phyloP scores from a whole-genome alignment of 2,113 vertebrate species.

The Ictidomys tridecemlineatus region DNA sequence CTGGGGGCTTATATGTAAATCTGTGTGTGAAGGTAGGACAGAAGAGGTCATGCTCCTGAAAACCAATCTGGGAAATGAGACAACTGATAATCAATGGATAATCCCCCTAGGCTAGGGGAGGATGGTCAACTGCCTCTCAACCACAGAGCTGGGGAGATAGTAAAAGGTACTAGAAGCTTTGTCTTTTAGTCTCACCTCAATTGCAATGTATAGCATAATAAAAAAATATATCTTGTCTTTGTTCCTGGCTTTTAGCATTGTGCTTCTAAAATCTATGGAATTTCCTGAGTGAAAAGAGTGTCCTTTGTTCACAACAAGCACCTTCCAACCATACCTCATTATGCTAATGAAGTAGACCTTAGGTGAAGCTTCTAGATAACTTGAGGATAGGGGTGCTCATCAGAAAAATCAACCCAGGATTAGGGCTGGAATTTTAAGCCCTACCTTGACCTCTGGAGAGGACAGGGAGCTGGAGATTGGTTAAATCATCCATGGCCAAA shows the following conservation, averaged over 20 bases:
- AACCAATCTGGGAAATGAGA: not conserved
- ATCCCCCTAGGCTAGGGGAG: not conserved
- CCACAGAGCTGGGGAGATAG: not conserved
- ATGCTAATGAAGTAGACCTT: not conserved
- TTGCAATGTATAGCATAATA: not conserved
- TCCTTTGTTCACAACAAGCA: not conserved
- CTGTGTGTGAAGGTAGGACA: not conserved
- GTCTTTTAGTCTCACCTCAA: not conserved
- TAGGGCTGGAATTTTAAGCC: conserved; percentile 1
- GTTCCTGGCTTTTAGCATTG: not conserved
- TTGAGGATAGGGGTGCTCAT: not conserved
- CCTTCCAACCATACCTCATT: not conserved
- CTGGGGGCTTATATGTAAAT: accelerated
- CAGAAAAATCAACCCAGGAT: conserved; percentile 49
- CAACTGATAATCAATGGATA: not conserved
- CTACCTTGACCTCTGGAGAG: not conserved
- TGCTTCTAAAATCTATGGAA: conserved; percentile 46
- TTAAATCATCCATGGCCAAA: not conserved
- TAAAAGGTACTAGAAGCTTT: conserved; percentile 27
- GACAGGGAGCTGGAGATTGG: not conserved
- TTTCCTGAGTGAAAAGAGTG: not conserved
- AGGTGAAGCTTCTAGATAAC: not conserved
- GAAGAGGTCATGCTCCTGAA: not conserved
- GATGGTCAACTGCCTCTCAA: not conserved
- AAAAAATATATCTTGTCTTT: not conserved